Conservation (phyloP, 2,888 invertebrate species). For the Agrochola lychnidis region DNA sequence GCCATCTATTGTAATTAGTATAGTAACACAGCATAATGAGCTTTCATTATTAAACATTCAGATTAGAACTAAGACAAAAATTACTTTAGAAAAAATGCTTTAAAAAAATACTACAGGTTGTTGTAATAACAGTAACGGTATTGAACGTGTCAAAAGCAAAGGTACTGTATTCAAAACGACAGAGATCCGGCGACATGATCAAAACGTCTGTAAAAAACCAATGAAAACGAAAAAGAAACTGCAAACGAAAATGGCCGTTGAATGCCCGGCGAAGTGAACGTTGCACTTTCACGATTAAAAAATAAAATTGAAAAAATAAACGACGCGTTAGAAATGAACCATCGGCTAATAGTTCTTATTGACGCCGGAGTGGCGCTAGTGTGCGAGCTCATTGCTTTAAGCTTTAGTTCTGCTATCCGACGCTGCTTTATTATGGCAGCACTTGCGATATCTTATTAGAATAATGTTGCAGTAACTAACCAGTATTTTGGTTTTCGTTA, state of each 20-base stretch:
- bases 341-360: constrained; percentile 80
- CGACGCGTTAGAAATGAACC: constrained; percentile 85
- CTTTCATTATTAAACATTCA: not conserved
- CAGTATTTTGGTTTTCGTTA: not conserved
- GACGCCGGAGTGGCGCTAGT: constrained; percentile 78
- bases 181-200: constrained; percentile 80
- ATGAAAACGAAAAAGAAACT: constrained; percentile 86
- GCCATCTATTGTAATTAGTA: constrained; percentile 86
- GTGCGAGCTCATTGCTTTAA: constrained; percentile 61
- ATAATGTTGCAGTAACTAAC: constrained; percentile 16
- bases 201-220: constrained; percentile 86
- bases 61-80: not conserved
- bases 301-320: constrained; percentile 84
- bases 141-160: constrained; percentile 53
- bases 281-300: constrained; percentile 89
- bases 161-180: constrained; percentile 66
- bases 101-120: constrained; percentile 13
- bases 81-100: not conserved
- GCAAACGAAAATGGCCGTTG: constrained; percentile 86
- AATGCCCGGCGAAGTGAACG: constrained; percentile 88
- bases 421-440: constrained; percentile 80
- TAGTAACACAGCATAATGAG: constrained; percentile 68
- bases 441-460: constrained; percentile 70
- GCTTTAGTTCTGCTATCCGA: constrained; percentile 87
- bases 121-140: constrained; percentile 46